Conservation (phyloP, 2,888 invertebrate species). For the Trichopoda pennipes region DNA sequence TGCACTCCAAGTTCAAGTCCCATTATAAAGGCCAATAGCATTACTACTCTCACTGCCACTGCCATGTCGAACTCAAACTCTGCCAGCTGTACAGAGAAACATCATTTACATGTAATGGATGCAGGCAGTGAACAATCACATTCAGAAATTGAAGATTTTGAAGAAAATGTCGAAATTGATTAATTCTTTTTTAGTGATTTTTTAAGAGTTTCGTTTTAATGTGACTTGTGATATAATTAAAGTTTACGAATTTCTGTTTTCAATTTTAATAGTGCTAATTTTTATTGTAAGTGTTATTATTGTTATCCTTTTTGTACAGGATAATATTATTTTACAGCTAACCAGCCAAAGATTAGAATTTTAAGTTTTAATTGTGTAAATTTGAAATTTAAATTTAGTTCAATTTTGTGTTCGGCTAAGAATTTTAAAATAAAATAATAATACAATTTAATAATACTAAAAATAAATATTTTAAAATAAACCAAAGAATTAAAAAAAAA, state of each 20-base stretch:
- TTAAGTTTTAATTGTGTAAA: not conserved
- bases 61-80: slow-evolving; percentile 48
- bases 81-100: slow-evolving; percentile 9
- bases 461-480: not conserved
- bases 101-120: slow-evolving; percentile 41
- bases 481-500: not conserved
- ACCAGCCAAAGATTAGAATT: slow-evolving; percentile 28
- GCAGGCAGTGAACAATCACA: slow-evolving; percentile 73
- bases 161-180: slow-evolving; percentile 81
- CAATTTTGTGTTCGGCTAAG: slow-evolving; percentile 1
- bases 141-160: slow-evolving; percentile 75
- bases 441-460: not conserved
- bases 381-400: slow-evolving; percentile 22
- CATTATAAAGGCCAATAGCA: not conserved
- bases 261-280: not conserved
- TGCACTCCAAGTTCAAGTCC: slow-evolving; percentile 63
- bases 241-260: not conserved
- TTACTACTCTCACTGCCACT: slow-evolving; percentile 13
- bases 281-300: too few relatives aligned
- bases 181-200: slow-evolving; percentile 59
- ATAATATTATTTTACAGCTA: slow-evolving; percentile 33
- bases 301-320: too few relatives aligned
- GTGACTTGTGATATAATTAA: slow-evolving; percentile 59
- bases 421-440: slow-evolving; percentile 37
- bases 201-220: not conserved